These are phyloP conservation scores for Anas capensis DNA, from an alignment of 2,797 vertebrate genomes.

Conservation along the genomic window DNA sequence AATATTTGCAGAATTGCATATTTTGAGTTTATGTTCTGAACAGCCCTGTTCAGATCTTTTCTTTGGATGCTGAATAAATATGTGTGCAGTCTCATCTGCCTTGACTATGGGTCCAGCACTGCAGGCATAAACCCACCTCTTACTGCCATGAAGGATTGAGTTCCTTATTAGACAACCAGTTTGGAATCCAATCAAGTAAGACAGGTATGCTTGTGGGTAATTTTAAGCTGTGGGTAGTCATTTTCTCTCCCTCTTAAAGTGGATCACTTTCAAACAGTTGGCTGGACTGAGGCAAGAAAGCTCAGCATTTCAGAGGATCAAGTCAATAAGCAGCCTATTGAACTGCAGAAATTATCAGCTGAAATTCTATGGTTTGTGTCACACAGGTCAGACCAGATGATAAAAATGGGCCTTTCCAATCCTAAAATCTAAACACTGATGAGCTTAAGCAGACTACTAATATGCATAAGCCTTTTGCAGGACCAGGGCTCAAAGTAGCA, in stretches of 20 bases:
- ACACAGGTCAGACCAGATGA: background rate
- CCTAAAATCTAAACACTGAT: slow-evolving; percentile 3
- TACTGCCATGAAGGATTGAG: background rate
- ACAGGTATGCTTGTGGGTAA: background rate
- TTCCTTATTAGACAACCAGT: background rate
- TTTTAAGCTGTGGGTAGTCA: background rate
- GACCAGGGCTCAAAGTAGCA: background rate
- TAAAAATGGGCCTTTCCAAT: background rate
- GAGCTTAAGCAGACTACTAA: background rate
- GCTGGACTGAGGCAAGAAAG: background rate
- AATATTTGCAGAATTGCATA: background rate
- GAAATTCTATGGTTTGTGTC: background rate
- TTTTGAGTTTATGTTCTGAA: background rate
- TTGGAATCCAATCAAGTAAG: background rate
- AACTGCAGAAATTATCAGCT: background rate
- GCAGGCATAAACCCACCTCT: background rate
- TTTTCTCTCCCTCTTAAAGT: background rate
- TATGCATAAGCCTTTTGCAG: background rate
- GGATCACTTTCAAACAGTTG: background rate
- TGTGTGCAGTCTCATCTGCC: background rate
- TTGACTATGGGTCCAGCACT: background rate
- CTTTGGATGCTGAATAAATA: background rate
- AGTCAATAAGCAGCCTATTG: slow-evolving; percentile 12
- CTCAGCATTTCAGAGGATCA: slow-evolving; percentile 28
- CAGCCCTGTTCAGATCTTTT: background rate